These are phyloP conservation scores for Papio anubis DNA, from an alignment of 2,113 vertebrate genomes.

Conservation along the genomic window DNA sequence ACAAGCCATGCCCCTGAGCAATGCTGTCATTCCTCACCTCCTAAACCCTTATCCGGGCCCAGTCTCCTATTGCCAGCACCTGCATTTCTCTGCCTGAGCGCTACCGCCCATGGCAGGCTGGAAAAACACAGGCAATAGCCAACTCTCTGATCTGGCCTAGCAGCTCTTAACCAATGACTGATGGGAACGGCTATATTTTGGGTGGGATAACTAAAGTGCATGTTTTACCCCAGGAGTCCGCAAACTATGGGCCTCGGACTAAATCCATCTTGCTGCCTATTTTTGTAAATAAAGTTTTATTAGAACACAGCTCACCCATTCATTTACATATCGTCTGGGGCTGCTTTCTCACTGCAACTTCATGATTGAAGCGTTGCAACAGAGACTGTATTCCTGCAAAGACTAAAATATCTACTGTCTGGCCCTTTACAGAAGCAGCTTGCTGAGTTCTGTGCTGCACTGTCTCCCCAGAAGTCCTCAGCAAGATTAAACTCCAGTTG, in stretches of 20 bases:
- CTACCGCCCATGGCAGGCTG: background rate
- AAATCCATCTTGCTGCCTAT: background rate
- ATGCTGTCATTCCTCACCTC: background rate
- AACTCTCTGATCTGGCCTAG: background rate
- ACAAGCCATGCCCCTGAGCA: background rate
- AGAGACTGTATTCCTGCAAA: background rate
- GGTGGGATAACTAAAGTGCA: background rate
- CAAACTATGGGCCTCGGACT: background rate
- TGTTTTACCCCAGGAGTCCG: background rate
- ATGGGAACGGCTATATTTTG: background rate
- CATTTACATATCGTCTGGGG: background rate
- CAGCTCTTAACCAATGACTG: background rate
- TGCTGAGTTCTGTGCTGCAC: background rate
- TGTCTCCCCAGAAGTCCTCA: background rate
- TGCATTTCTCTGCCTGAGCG: background rate
- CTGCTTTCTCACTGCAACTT: background rate
- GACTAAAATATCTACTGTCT: background rate
- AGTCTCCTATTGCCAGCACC: background rate
- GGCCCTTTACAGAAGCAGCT: background rate
- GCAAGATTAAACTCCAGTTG: background rate
- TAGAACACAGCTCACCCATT: conserved; percentile 4
- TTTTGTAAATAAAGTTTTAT: conserved; percentile 65
- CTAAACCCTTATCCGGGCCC: too few relatives aligned
- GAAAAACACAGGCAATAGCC: background rate
- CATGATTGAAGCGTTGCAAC: background rate